Base-by-base conservation (phyloP, 2,888 invertebrate genomes). In the Drosophila trichaetosa region DNA sequence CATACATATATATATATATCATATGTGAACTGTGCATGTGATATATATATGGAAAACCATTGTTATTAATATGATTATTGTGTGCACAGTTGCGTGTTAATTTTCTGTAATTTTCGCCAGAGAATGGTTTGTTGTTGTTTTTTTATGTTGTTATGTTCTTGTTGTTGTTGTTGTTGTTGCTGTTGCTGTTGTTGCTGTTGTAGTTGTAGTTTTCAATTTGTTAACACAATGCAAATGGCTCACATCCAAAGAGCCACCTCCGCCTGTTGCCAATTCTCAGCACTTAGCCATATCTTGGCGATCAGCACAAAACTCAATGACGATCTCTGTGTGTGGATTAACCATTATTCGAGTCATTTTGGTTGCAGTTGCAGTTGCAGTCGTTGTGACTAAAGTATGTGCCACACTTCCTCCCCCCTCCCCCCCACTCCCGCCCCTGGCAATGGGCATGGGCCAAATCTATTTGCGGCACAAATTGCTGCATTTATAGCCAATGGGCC, bases 41-140 rank as follows among this genome's bases (percentile, higher is more conserved):
- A 46, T n/a, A 40, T 40, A 21, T 29, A 52, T 60, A 59, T 13
- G 40, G 11, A n/a, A 21, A 77, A 79, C 73, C 75, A 87, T 87
- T 85, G 85, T 85, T 87, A 83, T 83, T 84, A 83, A 87, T 84
- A 76, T 79, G 86, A 84, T 87, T 87, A 87, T 87, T 85, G 85
- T 85, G 87, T 85, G 80, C 89, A 88, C 88, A 84, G 87, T 87
- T 87, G 89, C 87, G 87, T 87, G 89, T 88, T 87, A 87, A 88
- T 87, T 88, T 86, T 77, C 79, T 81, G 79, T 85, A 85, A 82
- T 80, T 82, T 76, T 73, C 66, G 75, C 78, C 69, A 61, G 67
- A 65, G 65, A 69, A 67, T 70, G 36, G 61, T 53, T 51, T 60
- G 64, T 71, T 61, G 38, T 72, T 71, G 49, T 54, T 40, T 58